Conservation (phyloP, 2,113 vertebrate species). For the Strix uralensis region DNA sequence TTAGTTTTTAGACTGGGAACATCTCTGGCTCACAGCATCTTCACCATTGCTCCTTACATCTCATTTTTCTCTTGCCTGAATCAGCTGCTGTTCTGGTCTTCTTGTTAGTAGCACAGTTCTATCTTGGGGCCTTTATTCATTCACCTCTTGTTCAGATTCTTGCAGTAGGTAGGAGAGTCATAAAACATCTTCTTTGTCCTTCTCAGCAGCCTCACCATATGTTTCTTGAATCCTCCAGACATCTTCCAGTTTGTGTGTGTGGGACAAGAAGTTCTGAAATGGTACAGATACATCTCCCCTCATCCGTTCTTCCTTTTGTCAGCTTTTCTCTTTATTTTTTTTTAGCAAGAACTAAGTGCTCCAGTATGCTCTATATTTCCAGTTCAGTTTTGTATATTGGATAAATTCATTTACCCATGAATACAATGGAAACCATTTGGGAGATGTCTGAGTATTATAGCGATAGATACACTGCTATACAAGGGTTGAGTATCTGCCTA, state of each 20-base stretch:
- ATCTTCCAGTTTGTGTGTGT: background rate
- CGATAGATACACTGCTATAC: background rate
- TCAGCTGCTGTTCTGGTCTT: background rate
- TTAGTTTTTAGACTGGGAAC: background rate
- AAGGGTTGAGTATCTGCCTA: background rate
- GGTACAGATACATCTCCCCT: background rate
- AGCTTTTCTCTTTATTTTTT: too few species aligned
- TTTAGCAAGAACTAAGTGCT: background rate
- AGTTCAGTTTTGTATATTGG: background rate
- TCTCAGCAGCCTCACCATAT: background rate
- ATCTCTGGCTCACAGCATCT: background rate
- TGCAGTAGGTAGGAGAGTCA: background rate
- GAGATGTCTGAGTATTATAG: background rate
- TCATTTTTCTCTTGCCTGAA: background rate
- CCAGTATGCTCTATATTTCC: background rate
- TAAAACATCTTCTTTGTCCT: background rate
- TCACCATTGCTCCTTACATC: background rate
- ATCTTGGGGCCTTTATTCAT: background rate
- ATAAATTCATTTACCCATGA: background rate
- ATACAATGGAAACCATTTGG: background rate
- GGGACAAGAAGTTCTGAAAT: background rate
- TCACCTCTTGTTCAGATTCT: background rate
- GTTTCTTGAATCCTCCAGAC: background rate
- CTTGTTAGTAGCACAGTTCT: background rate
- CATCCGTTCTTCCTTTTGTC: background rate